A percentile compares a stretch with the other conserved stretches of the same genome.
phyloP scores from a whole-genome alignment of 2,888 invertebrate species.

The Horisme vitalbata region DNA sequence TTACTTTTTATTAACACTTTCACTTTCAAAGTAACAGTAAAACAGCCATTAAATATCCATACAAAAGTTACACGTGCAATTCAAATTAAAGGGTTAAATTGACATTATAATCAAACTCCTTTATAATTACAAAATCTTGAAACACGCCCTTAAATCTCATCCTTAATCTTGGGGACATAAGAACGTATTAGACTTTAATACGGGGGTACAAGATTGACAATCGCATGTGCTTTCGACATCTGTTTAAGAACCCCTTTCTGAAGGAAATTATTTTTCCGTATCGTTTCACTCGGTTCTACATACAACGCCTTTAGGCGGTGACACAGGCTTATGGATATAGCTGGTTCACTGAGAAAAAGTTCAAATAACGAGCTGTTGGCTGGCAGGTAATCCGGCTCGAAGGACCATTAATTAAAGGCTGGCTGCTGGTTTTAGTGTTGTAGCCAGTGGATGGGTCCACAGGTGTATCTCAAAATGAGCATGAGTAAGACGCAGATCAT shows the following conservation, averaged over 20 bases:
- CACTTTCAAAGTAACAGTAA: not conserved
- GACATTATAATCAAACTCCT: slow-evolving; percentile 17
- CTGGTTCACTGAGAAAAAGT: not conserved
- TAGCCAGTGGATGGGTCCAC: no score
- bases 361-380: not conserved
- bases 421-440: no score
- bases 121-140: slow-evolving; percentile 25
- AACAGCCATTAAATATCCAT: not conserved
- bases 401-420: no score
- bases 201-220: slow-evolving; percentile 3
- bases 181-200: slow-evolving; percentile 1
- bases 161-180: not conserved
- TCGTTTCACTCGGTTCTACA: slow-evolving; percentile 41
- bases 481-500: no score
- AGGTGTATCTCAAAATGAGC: no score
- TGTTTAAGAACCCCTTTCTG: slow-evolving; percentile 22
- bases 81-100: slow-evolving; percentile 15
- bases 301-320: slow-evolving; percentile 24
- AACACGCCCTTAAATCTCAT: slow-evolving; percentile 3
- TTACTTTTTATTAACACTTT: no score
- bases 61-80: slow-evolving; percentile 8
- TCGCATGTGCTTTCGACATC: slow-evolving; percentile 18
- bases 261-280: slow-evolving; percentile 56
- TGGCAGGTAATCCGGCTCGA: not conserved
- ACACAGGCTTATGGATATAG: not conserved